phyloP scores from a whole-genome alignment of 2,888 invertebrate genomes.

The Drosophila eohydei region DNA sequence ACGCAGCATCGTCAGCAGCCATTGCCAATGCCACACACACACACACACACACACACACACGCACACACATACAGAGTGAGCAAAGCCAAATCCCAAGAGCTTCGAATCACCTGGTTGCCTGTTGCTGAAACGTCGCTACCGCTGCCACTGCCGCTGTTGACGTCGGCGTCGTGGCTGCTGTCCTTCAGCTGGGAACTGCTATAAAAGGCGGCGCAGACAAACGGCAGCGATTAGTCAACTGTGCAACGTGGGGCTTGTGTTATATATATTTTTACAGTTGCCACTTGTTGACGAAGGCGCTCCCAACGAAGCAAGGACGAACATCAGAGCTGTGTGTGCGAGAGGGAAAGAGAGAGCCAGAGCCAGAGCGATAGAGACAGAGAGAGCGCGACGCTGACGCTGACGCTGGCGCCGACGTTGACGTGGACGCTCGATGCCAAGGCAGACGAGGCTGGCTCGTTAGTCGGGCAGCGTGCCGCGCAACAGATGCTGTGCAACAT shows the following conservation, averaged over 20 bases:
- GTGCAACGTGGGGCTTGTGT: constrained; percentile 50
- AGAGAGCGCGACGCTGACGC: constrained; percentile 1
- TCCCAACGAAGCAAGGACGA: constrained; percentile 20
- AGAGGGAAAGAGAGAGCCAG: constrained; percentile 1
- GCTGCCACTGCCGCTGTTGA: constrained; percentile 7
- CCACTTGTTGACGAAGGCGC: constrained; percentile 54
- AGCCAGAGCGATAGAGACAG: not conserved
- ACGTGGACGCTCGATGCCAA: constrained; percentile 11
- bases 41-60: not conserved
- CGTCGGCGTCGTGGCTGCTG: constrained; percentile 39
- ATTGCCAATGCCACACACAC: constrained; percentile 10
- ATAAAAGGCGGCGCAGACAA: constrained; percentile 63
- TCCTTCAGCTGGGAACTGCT: constrained; percentile 48
- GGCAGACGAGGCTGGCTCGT: constrained; percentile 54
- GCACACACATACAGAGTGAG: not conserved
- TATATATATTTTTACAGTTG: constrained; percentile 41
- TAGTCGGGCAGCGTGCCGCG: constrained; percentile 57
- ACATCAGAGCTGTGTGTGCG: not conserved
- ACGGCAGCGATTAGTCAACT: constrained; percentile 62
- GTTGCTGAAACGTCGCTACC: constrained; percentile 57
- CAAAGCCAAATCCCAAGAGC: constrained; percentile 22
- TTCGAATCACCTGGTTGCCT: constrained; percentile 52
- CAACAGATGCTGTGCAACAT: constrained; percentile 80
- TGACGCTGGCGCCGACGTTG: constrained; percentile 11
- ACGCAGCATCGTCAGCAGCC: constrained; percentile 24